Evolutionary conservation across 1,140 invertebrate species (phyloP), one percentile per base, ranked within the genome.

Genomic region (Trigoniulus corallinus): DNA sequence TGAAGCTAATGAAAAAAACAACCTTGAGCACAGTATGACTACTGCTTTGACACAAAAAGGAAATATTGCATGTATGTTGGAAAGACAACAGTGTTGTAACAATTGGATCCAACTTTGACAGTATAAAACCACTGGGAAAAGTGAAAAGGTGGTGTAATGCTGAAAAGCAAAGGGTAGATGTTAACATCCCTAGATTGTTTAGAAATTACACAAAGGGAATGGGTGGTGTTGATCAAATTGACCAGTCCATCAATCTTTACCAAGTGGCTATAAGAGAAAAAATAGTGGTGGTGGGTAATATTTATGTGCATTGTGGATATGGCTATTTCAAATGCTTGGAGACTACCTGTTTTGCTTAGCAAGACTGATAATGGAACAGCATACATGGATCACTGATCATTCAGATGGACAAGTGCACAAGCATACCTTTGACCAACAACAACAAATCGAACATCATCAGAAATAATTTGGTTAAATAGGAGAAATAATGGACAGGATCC

Each of bases 231-330:
- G 61, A 61, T 53, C 50, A 57, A 20, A 26, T 48, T n/a, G 59
- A 63, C 47, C 59, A 63, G 44, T 62, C 63, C 47, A 57, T 65
- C 50, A 56, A 53, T 48, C 41, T 57, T 25, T 63, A 64, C 48
- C 15, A 57, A 22, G 43, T 54, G 10, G 25, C 41, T 10, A 60
- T 64, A 20, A 47, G 59, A 37, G 61, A 57, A 47, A 64, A 64
- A 48, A n/a, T 64, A 64, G 56, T 62, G 59, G 61, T 64, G 59
- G 53, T 60, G 56, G 50, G 54, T 58, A 21, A 41, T 65, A n/a
- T 40, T 63, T 43, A 43, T 29, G 12, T 56, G 62, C 50, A 59
- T 52, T 42, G 13, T 64, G 12, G 61, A 64, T 53, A 55, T 62
- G 54, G 58, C 59, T 22, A 47, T 59, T 10, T 57, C 63, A 47